Evolutionary conservation across 2,113 vertebrate species (phyloP).

Genomic region (Macroglossus sobrinus): DNA sequence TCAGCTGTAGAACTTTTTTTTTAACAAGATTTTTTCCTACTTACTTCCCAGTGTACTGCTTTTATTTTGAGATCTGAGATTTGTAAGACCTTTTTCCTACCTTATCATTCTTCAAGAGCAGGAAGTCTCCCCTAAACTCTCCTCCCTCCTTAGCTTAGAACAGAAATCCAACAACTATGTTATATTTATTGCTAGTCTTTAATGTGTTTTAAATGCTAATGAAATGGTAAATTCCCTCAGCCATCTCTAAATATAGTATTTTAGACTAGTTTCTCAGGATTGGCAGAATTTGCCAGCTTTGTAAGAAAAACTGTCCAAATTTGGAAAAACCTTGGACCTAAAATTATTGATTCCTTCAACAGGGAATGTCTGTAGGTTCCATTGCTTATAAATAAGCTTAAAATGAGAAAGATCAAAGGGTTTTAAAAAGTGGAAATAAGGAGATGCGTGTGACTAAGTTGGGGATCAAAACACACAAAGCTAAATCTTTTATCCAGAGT

Average conservation of each 20-base stretch:
- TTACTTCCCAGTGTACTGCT: background rate
- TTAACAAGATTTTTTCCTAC: background rate
- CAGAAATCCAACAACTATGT: background rate
- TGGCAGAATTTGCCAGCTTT: slow-evolving; percentile 12
- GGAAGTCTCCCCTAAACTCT: background rate
- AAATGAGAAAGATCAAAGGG: background rate
- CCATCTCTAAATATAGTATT: slow-evolving; percentile 34
- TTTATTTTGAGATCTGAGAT: slow-evolving; percentile 1
- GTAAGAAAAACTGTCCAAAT: background rate
- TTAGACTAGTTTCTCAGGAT: background rate
- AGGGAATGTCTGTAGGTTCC: background rate
- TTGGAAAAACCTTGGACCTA: background rate
- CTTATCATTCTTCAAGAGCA: slow-evolving; percentile 12
- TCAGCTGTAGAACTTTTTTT: background rate
- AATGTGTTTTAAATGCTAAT: slow-evolving; percentile 60
- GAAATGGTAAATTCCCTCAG: slow-evolving; percentile 37
- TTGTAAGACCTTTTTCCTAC: background rate
- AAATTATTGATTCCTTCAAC: background rate
- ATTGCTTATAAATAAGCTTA: slow-evolving; percentile 17
- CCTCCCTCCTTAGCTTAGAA: background rate
- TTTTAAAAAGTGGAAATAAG: background rate
- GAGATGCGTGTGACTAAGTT: background rate
- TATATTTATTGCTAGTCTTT: slow-evolving; percentile 31
- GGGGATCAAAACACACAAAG: background rate
- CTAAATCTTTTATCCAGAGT: background rate